Conservation (phyloP, 1,140 invertebrate species). For the Druon quercuslanigerum region DNA sequence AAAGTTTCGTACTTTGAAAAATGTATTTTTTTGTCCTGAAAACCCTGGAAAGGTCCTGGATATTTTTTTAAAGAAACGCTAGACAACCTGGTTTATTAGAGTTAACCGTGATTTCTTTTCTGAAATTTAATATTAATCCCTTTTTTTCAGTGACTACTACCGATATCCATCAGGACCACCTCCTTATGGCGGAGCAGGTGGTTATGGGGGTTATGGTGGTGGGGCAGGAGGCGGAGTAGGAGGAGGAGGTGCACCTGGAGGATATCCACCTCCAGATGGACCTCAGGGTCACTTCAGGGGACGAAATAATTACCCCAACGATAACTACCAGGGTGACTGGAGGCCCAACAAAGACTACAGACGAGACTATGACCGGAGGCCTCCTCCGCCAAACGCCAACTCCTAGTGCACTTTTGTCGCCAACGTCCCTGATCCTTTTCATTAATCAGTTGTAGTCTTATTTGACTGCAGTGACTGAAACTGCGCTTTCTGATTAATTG, state of each 20-base stretch:
- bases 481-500: too few relatives aligned
- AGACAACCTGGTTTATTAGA: too few relatives aligned
- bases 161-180: conserved; percentile 69
- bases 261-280: conserved; percentile 67
- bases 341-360: conserved; percentile 75
- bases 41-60: too few relatives aligned
- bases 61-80: too few relatives aligned
- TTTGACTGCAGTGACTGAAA: too few relatives aligned
- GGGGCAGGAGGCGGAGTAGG: conserved; percentile 42
- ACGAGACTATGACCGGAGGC: conserved; percentile 77
- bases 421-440: conserved; percentile 60
- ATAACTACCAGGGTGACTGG: conserved; percentile 70
- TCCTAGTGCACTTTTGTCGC: conserved; percentile 70
- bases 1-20: too few relatives aligned
- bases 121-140: neutral
- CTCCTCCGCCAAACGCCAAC: conserved; percentile 71
- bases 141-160: conserved; percentile 68
- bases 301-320: conserved; percentile 64
- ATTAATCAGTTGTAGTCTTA: conserved; percentile 19
- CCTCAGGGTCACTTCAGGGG: conserved; percentile 65
- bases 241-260: conserved; percentile 52
- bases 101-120: too few relatives aligned
- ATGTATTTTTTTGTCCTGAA: too few relatives aligned
- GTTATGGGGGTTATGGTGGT: conserved; percentile 49
- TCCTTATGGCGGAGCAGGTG: conserved; percentile 61